These are phyloP conservation scores for Ametastegia equiseti DNA, from an alignment of 2,888 invertebrate genomes.

Conservation along the genomic window DNA sequence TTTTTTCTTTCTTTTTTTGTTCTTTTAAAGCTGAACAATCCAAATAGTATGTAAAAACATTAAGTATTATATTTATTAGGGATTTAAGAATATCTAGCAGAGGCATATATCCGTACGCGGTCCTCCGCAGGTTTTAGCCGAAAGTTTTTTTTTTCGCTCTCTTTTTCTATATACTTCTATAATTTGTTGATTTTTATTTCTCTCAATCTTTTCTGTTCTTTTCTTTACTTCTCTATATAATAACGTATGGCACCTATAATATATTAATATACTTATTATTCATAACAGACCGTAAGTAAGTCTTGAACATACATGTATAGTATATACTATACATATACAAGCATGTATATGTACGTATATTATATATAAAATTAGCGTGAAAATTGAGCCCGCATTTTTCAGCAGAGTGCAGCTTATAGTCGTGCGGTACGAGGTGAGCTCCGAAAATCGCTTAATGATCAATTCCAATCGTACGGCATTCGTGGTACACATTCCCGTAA, in stretches of 20 bases:
- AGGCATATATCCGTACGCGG: constrained; percentile 21
- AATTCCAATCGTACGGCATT: constrained; percentile 3
- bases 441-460: not conserved
- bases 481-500: not conserved
- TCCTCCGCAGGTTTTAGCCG: constrained; percentile 14
- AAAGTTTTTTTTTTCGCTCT: not conserved
- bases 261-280: not conserved
- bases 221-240: not conserved
- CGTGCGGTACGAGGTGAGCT: constrained; percentile 32
- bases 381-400: constrained; percentile 40
- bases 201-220: not conserved
- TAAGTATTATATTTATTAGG: constrained; percentile 32
- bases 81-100: constrained; percentile 37
- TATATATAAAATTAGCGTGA: constrained; percentile 21
- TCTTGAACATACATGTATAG: not conserved
- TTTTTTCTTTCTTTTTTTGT: not conserved
- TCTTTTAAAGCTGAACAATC: constrained; percentile 28
- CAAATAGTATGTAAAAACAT: constrained; percentile 43
- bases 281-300: constrained; percentile 16
- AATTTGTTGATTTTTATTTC: not conserved
- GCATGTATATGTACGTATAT: not conserved
- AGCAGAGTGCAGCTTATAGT: constrained; percentile 37
- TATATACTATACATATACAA: not conserved
- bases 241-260: not conserved
- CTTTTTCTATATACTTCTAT: not conserved